Percentiles rank a stretch among this genome's conserved stretches.
Evolutionary conservation across 1,140 invertebrate genomes (phyloP).

Genomic region (Hydropsyche tenuis): DNA sequence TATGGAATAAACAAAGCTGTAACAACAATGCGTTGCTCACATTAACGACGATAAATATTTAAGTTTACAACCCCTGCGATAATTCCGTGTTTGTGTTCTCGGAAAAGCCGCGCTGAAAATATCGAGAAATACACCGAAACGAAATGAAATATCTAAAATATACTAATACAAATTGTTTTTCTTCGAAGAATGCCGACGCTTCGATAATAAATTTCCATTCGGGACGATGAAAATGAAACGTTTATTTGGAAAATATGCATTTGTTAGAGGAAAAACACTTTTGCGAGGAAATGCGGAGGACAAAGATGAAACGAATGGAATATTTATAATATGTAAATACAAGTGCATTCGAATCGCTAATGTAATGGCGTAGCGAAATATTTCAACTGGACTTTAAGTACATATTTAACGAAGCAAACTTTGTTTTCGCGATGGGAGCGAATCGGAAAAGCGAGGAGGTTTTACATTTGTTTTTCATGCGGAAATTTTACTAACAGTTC

Average conservation of each 20-base stretch:
- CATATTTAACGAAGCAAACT: conserved; percentile 16
- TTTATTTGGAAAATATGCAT: no score
- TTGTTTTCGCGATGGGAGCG: neutral
- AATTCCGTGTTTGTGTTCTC: conserved; percentile 1
- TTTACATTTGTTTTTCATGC: conserved; percentile 6
- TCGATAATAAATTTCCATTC: no score
- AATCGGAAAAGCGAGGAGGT: conserved; percentile 4
- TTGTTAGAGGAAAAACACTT: no score
- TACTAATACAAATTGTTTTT: no score
- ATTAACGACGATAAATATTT: conserved; percentile 28
- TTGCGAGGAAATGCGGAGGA: no score
- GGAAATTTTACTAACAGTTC: neutral
- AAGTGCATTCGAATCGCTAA: conserved; percentile 8
- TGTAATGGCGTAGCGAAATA: neutral
- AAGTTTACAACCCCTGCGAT: conserved; percentile 10
- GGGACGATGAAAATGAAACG: no score
- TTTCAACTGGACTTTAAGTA: conserved; percentile 19
- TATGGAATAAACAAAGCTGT: conserved; percentile 26
- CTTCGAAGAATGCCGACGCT: no score
- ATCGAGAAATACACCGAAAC: neutral
- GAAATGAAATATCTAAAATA: no score
- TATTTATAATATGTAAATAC: conserved; percentile 12
- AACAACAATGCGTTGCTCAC: conserved; percentile 20
- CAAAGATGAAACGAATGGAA: neutral
- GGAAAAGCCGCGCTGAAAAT: conserved; percentile 7